A percentile compares a stretch with the other conserved stretches of the same genome.
Conservation (phyloP, 2,888 invertebrate genomes). For the Dione juno region DNA sequence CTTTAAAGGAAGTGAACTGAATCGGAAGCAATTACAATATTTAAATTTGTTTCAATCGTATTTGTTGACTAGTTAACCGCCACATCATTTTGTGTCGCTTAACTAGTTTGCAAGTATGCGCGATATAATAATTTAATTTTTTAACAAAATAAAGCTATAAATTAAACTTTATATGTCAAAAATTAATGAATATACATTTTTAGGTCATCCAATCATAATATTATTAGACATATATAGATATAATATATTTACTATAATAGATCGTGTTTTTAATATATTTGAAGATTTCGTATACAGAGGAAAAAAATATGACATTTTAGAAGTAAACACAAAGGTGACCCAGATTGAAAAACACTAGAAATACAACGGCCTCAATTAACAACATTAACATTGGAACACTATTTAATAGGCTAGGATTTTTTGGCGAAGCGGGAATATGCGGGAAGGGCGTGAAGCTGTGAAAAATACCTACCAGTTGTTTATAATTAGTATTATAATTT, state of each 20-base stretch:
- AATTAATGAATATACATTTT: no score
- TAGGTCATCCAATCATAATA: no score
- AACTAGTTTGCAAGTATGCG: no score
- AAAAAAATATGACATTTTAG: constrained; percentile 20
- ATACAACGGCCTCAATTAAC: constrained; percentile 24
- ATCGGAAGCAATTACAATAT: constrained; percentile 3
- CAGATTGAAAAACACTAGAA: constrained; percentile 22
- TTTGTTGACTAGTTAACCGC: not conserved
- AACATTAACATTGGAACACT: constrained; percentile 13
- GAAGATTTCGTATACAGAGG: constrained; percentile 8
- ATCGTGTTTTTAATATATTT: not conserved
- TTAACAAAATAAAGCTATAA: no score
- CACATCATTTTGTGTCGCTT: not conserved
- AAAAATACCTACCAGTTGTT: no score
- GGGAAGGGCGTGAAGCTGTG: no score
- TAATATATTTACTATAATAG: no score
- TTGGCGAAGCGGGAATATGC: not conserved
- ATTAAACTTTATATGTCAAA: no score
- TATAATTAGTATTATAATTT: no score
- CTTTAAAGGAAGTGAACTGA: constrained; percentile 10
- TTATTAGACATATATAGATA: no score
- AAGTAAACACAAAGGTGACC: constrained; percentile 13
- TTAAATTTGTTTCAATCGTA: not conserved
- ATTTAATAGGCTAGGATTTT: constrained; percentile 17
- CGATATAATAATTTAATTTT: no score